A percentile compares a stretch with the other conserved stretches of the same genome.
phyloP scores from a whole-genome alignment of 2,797 vertebrate species.

The Taeniopygia guttata region DNA sequence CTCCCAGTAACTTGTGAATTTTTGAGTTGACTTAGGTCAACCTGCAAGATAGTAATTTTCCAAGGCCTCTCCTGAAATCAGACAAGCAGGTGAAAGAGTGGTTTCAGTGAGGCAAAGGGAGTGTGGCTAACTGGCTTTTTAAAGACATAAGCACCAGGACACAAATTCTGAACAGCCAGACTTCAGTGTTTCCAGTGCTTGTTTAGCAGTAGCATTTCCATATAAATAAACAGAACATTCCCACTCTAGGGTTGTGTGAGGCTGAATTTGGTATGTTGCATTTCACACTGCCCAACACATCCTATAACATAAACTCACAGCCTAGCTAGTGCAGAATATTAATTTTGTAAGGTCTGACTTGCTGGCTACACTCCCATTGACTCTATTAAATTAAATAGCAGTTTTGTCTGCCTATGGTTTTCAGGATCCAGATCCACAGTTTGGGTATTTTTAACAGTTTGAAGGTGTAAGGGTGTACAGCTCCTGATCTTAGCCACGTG shows the following conservation, averaged over 20 bases:
- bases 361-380: constrained; percentile 5
- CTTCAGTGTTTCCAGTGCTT: constrained; percentile 3
- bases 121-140: background rate
- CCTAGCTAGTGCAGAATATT: constrained; percentile 33
- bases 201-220: constrained; percentile 15
- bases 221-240: constrained; percentile 25
- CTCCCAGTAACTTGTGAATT: background rate
- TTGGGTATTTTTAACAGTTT: background rate
- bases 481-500: background rate
- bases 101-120: background rate
- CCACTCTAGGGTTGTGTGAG: background rate
- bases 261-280: background rate
- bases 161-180: background rate
- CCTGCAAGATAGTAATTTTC: background rate
- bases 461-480: background rate
- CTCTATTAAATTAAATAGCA: constrained; percentile 30
- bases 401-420: background rate
- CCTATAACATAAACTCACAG: constrained; percentile 51
- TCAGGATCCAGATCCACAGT: background rate
- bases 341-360: constrained; percentile 1
- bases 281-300: constrained; percentile 1
- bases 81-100: background rate
- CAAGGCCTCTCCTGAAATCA: background rate
- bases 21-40: background rate
- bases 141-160: background rate